Conservation (phyloP, 2,113 vertebrate genomes). For the Athene cunicularia region DNA sequence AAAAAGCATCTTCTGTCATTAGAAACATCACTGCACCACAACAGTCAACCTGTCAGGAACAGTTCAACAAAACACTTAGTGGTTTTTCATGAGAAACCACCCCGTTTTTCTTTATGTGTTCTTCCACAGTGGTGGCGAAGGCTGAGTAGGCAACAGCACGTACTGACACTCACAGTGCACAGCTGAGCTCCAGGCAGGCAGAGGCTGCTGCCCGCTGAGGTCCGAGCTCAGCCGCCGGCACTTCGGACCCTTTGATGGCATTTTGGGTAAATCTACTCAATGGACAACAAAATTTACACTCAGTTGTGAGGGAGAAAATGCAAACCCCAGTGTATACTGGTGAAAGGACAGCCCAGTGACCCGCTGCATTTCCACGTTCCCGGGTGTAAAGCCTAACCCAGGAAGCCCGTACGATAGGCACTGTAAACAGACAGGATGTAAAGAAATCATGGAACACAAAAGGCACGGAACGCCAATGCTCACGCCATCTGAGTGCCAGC, state of each 20-base stretch:
- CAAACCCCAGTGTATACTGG: not conserved
- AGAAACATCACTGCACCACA: not conserved
- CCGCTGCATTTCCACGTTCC: not conserved
- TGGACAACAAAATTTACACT: too few species aligned
- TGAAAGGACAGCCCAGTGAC: not conserved
- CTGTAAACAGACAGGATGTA: too few species aligned
- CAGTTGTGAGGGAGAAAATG: not conserved
- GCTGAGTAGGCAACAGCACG: too few species aligned
- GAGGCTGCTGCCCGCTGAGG: too few species aligned
- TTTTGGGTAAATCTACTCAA: not conserved
- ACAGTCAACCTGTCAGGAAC: not conserved
- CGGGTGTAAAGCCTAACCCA: fast-evolving
- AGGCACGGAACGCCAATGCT: not conserved
- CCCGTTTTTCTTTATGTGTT: not conserved
- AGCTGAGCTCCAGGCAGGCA: too few species aligned
- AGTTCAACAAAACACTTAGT: not conserved
- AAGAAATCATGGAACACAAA: not conserved
- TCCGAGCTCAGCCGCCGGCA: too few species aligned
- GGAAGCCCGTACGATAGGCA: too few species aligned
- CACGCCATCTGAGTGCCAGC: not conserved
- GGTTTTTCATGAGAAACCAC: not conserved
- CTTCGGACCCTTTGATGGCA: not conserved
- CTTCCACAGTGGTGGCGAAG: not conserved
- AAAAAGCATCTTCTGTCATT: not conserved
- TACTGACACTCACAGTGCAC: too few species aligned